Percentiles rank a stretch among this genome's conserved stretches.
Conservation (phyloP, 2,888 invertebrate genomes). For the Tromatobia lineatoria region DNA sequence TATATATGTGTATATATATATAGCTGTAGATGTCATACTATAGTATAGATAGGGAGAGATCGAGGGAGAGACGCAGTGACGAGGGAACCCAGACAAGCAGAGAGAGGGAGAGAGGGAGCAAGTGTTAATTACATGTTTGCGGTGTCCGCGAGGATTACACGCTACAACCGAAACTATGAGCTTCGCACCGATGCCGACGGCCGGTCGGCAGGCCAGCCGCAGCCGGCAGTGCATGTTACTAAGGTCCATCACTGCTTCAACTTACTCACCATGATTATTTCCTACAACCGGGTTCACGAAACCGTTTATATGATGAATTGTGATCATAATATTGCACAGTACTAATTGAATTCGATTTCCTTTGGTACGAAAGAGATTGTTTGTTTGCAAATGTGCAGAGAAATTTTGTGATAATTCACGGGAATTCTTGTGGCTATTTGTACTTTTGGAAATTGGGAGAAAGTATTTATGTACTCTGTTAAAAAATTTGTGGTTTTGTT, state of each 20-base stretch:
- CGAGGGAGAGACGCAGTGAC: slow-evolving; percentile 29
- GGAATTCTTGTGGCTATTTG: too few relatives aligned
- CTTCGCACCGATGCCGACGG: slow-evolving; percentile 67
- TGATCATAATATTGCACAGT: too few relatives aligned
- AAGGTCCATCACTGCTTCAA: slow-evolving; percentile 33
- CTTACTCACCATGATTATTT: background rate
- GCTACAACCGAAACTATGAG: slow-evolving; percentile 84
- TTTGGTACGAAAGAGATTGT: too few relatives aligned
- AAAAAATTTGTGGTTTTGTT: too few relatives aligned
- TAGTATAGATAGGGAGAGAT: slow-evolving; percentile 66
- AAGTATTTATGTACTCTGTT: too few relatives aligned
- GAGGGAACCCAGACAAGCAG: slow-evolving; percentile 42
- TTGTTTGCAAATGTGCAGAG: too few relatives aligned
- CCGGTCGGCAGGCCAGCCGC: slow-evolving; percentile 42
- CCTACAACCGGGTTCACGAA: background rate
- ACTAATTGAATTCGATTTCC: too few relatives aligned
- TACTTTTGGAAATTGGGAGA: too few relatives aligned
- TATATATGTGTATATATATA: background rate
- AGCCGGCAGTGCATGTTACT: slow-evolving; percentile 33
- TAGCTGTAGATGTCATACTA: background rate
- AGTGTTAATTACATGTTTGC: slow-evolving; percentile 85
- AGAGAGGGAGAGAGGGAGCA: slow-evolving; percentile 78
- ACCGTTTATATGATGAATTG: background rate
- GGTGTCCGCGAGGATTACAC: slow-evolving; percentile 85
- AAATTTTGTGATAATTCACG: too few relatives aligned